Conservation (phyloP, 2,888 invertebrate genomes). For the Digitonthophagus gazella region DNA sequence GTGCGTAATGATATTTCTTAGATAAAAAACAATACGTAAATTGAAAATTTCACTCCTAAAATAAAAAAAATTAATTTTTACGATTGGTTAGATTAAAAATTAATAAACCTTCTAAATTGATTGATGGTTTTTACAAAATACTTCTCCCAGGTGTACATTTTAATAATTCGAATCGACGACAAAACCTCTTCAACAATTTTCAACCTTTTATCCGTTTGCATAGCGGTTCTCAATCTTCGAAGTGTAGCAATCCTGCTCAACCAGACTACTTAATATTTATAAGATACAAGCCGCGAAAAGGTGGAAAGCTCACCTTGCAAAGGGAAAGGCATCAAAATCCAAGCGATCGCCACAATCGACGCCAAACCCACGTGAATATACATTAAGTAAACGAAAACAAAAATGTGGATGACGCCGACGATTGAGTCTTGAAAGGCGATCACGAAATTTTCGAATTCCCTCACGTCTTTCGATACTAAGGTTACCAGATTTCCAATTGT, state of each 20-base stretch:
- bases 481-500: conserved; percentile 59
- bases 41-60: conserved; percentile 64
- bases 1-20: conserved; percentile 40
- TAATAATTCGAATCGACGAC: conserved; percentile 78
- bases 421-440: conserved; percentile 78
- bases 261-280: conserved; percentile 42
- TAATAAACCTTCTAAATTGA: conserved; percentile 42
- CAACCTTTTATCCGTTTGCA: conserved; percentile 78
- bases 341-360: conserved; percentile 53
- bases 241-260: conserved; percentile 51
- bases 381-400: conserved; percentile 68
- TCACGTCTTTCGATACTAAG: conserved; percentile 77
- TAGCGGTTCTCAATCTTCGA: conserved; percentile 22
- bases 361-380: conserved; percentile 55
- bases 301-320: conserved; percentile 62
- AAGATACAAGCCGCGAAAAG: conserved; percentile 66
- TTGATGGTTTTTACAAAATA: conserved; percentile 29
- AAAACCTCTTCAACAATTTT: conserved; percentile 89
- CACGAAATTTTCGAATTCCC: conserved; percentile 76
- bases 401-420: conserved; percentile 73
- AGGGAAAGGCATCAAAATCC: conserved; percentile 48
- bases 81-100: background rate
- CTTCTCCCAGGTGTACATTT: conserved; percentile 57
- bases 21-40: conserved; percentile 41
- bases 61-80: conserved; percentile 13